Evolutionary conservation across 2,113 vertebrate species (phyloP).

Genomic region (Cephalopholis sonnerati): DNA sequence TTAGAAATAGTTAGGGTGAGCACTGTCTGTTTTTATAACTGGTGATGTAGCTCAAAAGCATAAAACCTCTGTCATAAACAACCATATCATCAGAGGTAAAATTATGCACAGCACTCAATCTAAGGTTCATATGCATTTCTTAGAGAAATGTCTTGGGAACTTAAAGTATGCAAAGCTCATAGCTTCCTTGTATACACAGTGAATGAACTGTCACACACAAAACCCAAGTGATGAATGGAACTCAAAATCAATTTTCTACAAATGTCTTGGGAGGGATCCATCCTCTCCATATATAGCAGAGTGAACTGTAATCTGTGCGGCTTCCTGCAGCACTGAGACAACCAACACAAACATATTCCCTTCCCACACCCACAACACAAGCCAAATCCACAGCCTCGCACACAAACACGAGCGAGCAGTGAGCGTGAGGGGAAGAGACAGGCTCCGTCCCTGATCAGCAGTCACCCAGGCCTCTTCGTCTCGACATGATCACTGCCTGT

Average conservation of each 20-base stretch:
- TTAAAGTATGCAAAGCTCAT: conserved; percentile 65
- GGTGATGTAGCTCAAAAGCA: conserved; percentile 14
- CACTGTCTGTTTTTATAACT: conserved; percentile 9
- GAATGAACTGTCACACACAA: conserved; percentile 72
- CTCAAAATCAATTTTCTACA: conserved; percentile 76
- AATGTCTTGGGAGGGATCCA: conserved; percentile 66
- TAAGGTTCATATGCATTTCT: conserved; percentile 61
- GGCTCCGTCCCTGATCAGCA: conserved; percentile 80
- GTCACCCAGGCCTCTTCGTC: conserved; percentile 80
- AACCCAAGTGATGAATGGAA: conserved; percentile 72
- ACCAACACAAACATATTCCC: conserved; percentile 59
- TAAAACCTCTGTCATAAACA: conserved; percentile 52
- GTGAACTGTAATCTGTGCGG: conserved; percentile 59
- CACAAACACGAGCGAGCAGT: conserved; percentile 41
- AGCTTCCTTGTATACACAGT: conserved; percentile 59
- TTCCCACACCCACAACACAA: conserved; percentile 60
- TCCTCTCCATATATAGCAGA: conserved; percentile 57
- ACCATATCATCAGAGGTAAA: conserved; percentile 47
- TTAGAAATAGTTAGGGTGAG: conserved; percentile 2
- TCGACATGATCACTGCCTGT: conserved; percentile 86
- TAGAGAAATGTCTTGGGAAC: conserved; percentile 60
- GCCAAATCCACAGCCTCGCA: conserved; percentile 49
- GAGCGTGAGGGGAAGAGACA: conserved; percentile 69
- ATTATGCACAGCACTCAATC: conserved; percentile 60
- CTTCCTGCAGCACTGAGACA: conserved; percentile 47